phyloP scores from a whole-genome alignment of 92 coral and sea anemone species.

The Phenganax marumi region DNA sequence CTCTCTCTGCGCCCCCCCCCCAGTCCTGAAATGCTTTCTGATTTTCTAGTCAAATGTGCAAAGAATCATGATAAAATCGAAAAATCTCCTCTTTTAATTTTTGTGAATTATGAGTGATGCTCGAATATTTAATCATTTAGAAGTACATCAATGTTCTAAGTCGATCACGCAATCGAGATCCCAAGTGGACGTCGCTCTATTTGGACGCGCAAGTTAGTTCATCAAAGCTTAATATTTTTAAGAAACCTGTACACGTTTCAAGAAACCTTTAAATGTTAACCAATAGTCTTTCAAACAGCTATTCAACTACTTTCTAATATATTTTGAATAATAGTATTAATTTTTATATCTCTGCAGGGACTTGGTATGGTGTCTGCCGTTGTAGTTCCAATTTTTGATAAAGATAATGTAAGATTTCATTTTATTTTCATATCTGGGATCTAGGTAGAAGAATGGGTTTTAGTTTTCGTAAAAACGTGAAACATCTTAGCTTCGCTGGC shows the following conservation, averaged over 20 bases:
- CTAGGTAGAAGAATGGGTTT: not conserved
- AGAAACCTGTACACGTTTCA: conserved; percentile 46
- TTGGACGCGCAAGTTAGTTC: conserved; percentile 70
- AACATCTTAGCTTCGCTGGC: too few relatives aligned
- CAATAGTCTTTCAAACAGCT: too few relatives aligned
- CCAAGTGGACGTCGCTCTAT: conserved; percentile 71
- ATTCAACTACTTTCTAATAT: not conserved
- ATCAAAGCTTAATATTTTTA: conserved; percentile 2
- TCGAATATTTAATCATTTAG: conserved; percentile 49
- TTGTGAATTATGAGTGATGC: not conserved
- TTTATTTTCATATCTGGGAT: not conserved
- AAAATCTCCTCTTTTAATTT: not conserved
- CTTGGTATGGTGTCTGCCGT: conserved; percentile 87
- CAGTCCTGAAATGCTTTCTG: too few relatives aligned
- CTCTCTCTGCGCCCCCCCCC: too few relatives aligned
- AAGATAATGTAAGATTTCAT: conserved; percentile 20
- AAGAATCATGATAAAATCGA: too few relatives aligned
- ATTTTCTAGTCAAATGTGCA: too few relatives aligned
- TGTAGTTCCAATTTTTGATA: conserved; percentile 79
- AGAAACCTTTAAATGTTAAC: conserved; percentile 37
- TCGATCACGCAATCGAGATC: conserved; percentile 65
- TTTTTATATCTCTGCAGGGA: conserved; percentile 63
- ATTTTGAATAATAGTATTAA: not conserved
- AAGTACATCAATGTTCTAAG: conserved; percentile 84
- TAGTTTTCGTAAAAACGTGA: too few relatives aligned